Evolutionary conservation across 2,888 invertebrate species (phyloP), one percentile per base, ranked within the genome.

Genomic region (Incurvaria masculella): DNA sequence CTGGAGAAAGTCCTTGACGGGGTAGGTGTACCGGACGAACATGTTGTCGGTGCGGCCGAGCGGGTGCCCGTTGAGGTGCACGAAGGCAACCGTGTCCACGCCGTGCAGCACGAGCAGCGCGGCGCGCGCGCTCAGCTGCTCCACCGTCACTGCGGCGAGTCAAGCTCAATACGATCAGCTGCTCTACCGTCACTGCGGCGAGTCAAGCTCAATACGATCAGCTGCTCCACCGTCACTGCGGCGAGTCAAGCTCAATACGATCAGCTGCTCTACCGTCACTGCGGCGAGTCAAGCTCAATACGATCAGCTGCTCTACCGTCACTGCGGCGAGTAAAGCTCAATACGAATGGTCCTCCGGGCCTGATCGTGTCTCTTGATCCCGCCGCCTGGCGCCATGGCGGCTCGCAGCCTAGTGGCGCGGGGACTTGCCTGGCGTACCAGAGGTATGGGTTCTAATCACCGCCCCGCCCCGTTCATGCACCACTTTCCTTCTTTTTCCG

Each of bases 51-150:
- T 83, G 23, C 64, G 62, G 1, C 88, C 91, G 39, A 94, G 62
- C 0, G 72, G 61, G 19, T 75, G 58, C 14, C 79, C 81, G 67
- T 97, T 97, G 11, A 97, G 52, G 56, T 71, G 79, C 41, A 97
- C 75, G n/a, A 71, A 81, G 2, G 92, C 81, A 50, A 91, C 81
- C 0, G 96, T 95, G 64, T 97, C 97, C 42, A 97, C 66, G 2
- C 97, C 97, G 57, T 94, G 84, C 49, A 93, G 86, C 4, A 90
- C 85, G 48, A 97, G 63, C 53, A 66, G 64, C 2, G 63, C 61
- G 16, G 63, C 60, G 21, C 53, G 53, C 33, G 57, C 54, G 5
- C 51, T 52, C 8, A 72, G 53, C 16, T 65, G 58, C 17, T 65
- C 57, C 14, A 55, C 45, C 4, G 21, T 20, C 6, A 52, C 52